phyloP scores from a whole-genome alignment of 2,888 invertebrate species.

The Spilosoma lubricipeda region DNA sequence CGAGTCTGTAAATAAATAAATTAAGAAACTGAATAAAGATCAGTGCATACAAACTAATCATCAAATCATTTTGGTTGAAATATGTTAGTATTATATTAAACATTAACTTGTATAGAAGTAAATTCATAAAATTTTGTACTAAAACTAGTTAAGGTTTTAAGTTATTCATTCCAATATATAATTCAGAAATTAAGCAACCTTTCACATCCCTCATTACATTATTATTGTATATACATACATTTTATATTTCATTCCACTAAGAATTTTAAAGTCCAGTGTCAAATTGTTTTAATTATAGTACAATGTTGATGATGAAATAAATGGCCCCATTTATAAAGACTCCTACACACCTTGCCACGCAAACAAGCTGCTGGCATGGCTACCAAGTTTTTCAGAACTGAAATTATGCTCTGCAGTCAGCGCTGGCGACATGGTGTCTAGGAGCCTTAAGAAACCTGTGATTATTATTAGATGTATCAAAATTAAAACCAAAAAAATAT shows the following conservation, averaged over 20 bases:
- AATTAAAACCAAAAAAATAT: no score
- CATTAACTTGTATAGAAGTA: neutral
- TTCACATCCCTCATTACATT: neutral
- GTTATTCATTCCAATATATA: neutral
- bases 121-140: neutral
- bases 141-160: neutral
- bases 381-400: no score
- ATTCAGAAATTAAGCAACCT: neutral
- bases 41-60: neutral
- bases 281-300: no score
- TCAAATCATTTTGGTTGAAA: neutral
- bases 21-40: neutral
- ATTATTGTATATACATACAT: neutral
- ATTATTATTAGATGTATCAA: no score
- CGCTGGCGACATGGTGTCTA: no score
- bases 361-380: no score
- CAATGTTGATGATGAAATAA: neutral
- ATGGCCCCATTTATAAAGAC: neutral
- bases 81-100: no score
- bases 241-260: neutral
- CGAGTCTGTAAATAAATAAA: no score
- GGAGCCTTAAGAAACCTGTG: no score
- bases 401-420: no score
- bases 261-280: neutral
- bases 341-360: no score